phyloP scores from a whole-genome alignment of 2,888 invertebrate species.

The Drosophila pegasa region DNA sequence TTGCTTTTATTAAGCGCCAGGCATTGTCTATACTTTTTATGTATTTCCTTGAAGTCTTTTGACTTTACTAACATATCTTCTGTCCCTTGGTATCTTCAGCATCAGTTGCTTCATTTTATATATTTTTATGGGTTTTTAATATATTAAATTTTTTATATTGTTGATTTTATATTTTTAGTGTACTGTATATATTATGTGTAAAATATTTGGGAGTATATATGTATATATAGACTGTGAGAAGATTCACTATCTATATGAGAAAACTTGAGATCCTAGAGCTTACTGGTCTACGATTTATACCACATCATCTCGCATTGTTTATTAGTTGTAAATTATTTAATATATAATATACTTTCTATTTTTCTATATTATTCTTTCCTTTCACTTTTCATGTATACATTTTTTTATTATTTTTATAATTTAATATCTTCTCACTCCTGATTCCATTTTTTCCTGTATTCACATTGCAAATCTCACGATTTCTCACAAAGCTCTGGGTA shows the following conservation, averaged over 20 bases:
- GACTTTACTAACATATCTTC: not conserved
- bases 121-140: not conserved
- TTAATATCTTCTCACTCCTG: no score
- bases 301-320: no score
- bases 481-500: no score
- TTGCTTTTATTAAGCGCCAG: not conserved
- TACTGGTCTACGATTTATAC: no score
- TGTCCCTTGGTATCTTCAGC: not conserved
- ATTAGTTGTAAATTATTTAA: no score
- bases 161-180: not conserved
- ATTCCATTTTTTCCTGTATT: no score
- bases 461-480: no score
- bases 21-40: conserved; percentile 1
- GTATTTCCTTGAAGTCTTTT: not conserved
- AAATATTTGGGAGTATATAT: not conserved
- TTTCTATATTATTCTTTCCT: no score
- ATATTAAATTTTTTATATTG: not conserved
- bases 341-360: no score
- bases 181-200: no score
- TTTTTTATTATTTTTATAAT: not conserved
- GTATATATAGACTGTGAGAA: not conserved
- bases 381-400: not conserved
- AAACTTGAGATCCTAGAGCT: no score
- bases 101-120: not conserved
- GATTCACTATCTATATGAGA: no score